Base-by-base conservation (phyloP, 2,797 vertebrate species). In the Danio kyathit region DNA sequence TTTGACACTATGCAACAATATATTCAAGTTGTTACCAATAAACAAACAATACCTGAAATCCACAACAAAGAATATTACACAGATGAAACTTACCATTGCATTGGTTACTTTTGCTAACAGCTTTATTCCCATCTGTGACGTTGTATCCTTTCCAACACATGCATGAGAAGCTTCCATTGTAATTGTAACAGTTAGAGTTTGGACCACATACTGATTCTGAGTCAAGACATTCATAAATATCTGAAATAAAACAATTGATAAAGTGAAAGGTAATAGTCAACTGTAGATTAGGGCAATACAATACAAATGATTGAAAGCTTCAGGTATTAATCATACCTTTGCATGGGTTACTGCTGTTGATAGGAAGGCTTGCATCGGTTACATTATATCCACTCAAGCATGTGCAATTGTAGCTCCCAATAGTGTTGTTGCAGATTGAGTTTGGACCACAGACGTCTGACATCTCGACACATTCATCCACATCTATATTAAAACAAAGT, bases 201-300 rank as follows among this genome's bases (percentile, higher is more conserved):
- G 21, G 10, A 0, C 76, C 76, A 70, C 76, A 79, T 1, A 70
- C 67, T 61, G 43, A 74, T 72, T 10, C 7, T 9, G 76, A 5
- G 16, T 63, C 21, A 43, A 72, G 44, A 52, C 77, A 79, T 63
- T 72, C 77, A 61, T 71, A 4, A 40, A 80, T 52, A 63, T 80
- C 69, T 80, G 43, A 29, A 74, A 17, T 17, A 40, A 56, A 9
- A 43, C 13, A 2, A 8, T 41, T 71, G 7, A 49, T n/a, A 14
- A 41, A 13, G 1, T 0, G 29, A 71, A 7, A 54, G 5, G 49
- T 40, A 38, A 17, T 2, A 16, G 5, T 38, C 29, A 12, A 16
- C 13, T 10, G 1, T 49, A n/a, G 0, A 48, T 21, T 5, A 14
- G 14, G 6, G 12, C 43, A 66, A 12, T 21, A 21, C 4, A 21